A percentile compares a stretch with the other conserved stretches of the same genome.
These are phyloP conservation scores for Vanessa atalanta DNA, from an alignment of 1,140 invertebrate genomes.

Conservation along the genomic window DNA sequence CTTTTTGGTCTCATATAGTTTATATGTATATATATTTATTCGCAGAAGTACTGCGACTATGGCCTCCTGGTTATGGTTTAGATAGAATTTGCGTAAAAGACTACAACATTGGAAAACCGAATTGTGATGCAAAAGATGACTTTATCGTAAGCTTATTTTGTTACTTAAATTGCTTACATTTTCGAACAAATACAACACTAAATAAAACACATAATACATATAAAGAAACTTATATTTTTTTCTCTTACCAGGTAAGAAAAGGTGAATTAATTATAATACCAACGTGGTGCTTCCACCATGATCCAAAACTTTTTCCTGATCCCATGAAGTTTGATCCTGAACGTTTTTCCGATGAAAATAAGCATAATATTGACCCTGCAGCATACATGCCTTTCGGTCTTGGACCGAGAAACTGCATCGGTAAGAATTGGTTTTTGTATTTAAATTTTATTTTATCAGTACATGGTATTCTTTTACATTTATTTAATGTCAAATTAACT, in stretches of 20 bases:
- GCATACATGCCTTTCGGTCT: slow-evolving; percentile 82
- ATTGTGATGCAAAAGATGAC: slow-evolving; percentile 41
- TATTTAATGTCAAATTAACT: neutral
- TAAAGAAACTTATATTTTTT: neutral
- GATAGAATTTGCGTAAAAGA: slow-evolving; percentile 80
- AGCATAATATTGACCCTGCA: slow-evolving; percentile 68
- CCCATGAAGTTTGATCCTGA: slow-evolving; percentile 81
- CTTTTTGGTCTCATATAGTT: too few relatives aligned
- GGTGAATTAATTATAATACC: neutral
- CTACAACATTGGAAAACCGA: slow-evolving; percentile 72
- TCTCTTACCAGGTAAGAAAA: neutral
- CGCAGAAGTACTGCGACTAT: slow-evolving; percentile 82
- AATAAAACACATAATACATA: too few relatives aligned
- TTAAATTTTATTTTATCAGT: neutral
- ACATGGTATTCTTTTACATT: neutral
- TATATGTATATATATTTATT: slow-evolving; percentile 4
- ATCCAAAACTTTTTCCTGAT: slow-evolving; percentile 50
- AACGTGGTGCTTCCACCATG: neutral
- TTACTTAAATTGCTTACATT: too few relatives aligned
- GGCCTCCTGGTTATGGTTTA: slow-evolving; percentile 75
- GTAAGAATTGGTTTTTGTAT: slow-evolving; percentile 31
- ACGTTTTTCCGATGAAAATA: slow-evolving; percentile 80
- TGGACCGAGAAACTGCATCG: slow-evolving; percentile 83
- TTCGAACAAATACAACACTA: too few relatives aligned
- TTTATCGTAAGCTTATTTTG: slow-evolving; percentile 46